A percentile compares a stretch with the other conserved stretches of the same genome.
Conservation (phyloP, 2,113 vertebrate species). For the Axis porcinus region DNA sequence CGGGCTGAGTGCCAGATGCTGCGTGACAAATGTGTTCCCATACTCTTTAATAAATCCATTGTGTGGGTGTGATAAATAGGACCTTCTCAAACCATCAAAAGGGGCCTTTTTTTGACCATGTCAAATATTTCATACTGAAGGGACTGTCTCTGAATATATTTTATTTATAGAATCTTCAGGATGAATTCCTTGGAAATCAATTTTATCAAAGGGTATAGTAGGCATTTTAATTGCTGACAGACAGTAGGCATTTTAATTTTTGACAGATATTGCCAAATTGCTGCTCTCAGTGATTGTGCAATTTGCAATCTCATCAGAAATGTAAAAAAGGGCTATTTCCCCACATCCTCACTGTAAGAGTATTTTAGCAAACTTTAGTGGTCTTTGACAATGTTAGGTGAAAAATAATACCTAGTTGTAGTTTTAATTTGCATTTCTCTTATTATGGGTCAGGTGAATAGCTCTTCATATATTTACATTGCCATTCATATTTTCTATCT, state of each 20-base stretch:
- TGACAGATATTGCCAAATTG: neutral
- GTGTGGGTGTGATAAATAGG: neutral
- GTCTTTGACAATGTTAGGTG: neutral
- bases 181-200: neutral
- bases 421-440: neutral
- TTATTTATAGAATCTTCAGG: neutral
- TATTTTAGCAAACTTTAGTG: neutral
- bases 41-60: neutral
- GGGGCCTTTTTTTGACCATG: neutral
- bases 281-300: neutral
- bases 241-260: neutral
- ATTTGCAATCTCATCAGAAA: neutral
- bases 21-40: neutral
- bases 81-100: neutral
- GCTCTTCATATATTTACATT: neutral
- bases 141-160: neutral
- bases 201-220: neutral
- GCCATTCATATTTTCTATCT: neutral
- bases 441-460: neutral
- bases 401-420: neutral
- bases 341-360: neutral
- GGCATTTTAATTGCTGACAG: neutral
- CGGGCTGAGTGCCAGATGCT: neutral
- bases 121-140: neutral
- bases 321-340: neutral